Evolutionary conservation across 2,113 vertebrate genomes (phyloP).

Genomic region (Cololabis saira): DNA sequence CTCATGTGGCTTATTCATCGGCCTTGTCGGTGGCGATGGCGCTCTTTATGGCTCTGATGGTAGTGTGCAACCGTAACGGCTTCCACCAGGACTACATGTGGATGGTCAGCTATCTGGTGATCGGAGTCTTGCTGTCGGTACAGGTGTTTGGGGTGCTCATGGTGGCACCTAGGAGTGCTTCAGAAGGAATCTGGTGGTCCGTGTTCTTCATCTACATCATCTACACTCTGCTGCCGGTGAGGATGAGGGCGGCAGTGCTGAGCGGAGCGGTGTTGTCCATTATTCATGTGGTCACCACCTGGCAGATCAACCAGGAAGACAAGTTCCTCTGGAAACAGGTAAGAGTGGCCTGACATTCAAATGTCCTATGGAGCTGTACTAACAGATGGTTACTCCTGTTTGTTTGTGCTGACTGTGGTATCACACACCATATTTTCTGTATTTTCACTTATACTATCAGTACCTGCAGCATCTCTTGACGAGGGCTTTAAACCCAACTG

Average conservation of each 20-base stretch:
- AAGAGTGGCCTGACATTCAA: conserved; percentile 20
- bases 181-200: conserved; percentile 93
- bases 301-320: conserved; percentile 89
- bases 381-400: not conserved
- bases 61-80: conserved; percentile 93
- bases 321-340: conserved; percentile 96
- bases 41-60: conserved; percentile 92
- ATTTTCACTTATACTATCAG: too few relatives aligned
- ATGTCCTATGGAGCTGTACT: not conserved
- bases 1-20: conserved; percentile 81
- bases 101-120: conserved; percentile 95
- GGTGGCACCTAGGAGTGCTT: conserved; percentile 88
- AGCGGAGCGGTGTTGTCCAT: conserved; percentile 89
- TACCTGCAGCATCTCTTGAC: too few relatives aligned
- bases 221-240: conserved; percentile 94
- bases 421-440: too few relatives aligned
- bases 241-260: conserved; percentile 94
- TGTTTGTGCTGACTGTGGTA: too few relatives aligned
- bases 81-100: conserved; percentile 98
- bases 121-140: conserved; percentile 87
- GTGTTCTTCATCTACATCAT: conserved; percentile 98
- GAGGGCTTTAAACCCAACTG: too few relatives aligned
- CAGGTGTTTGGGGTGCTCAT: conserved; percentile 88
- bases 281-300: conserved; percentile 89
- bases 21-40: conserved; percentile 86